Evolutionary conservation across 2,888 invertebrate genomes (phyloP).

Genomic region (Meghimatium bilineatum): DNA sequence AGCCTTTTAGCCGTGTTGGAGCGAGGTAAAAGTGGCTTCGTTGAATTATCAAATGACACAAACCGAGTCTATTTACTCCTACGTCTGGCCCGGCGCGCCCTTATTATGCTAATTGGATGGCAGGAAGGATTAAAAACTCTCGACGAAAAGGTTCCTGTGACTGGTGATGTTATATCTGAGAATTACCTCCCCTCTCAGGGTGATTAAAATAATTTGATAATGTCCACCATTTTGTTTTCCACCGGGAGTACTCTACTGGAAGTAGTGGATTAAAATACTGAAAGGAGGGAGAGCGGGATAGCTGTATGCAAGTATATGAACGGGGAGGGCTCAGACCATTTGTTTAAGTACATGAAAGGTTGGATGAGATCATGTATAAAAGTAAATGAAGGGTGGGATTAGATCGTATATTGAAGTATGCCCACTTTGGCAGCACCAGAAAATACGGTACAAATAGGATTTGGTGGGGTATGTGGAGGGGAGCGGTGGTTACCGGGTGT

Average conservation of each 20-base stretch:
- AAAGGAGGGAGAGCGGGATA: background rate
- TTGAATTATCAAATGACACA: conserved; percentile 32
- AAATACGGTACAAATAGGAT: too few relatives aligned
- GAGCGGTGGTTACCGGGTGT: background rate
- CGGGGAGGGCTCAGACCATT: too few relatives aligned
- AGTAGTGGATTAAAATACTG: background rate
- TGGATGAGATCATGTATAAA: too few relatives aligned
- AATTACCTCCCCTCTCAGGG: conserved; percentile 26
- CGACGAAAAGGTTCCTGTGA: background rate
- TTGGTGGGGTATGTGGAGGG: too few relatives aligned
- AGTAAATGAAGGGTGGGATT: background rate
- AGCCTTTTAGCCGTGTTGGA: conserved; percentile 26
- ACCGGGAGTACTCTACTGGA: background rate
- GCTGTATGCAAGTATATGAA: background rate
- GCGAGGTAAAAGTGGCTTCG: conserved; percentile 30
- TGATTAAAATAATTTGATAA: conserved; percentile 38
- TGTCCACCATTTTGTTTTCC: background rate
- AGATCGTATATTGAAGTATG: too few relatives aligned
- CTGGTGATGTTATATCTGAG: conserved; percentile 3
- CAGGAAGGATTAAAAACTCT: background rate
- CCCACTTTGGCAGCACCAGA: too few relatives aligned
- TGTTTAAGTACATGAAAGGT: too few relatives aligned
- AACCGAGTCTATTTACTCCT: conserved; percentile 14
- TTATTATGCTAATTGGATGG: conserved; percentile 37
- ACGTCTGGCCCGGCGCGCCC: conserved; percentile 2